Base-by-base conservation (phyloP, 1,140 invertebrate genomes). In the Trachymyrmex cornetzi region DNA sequence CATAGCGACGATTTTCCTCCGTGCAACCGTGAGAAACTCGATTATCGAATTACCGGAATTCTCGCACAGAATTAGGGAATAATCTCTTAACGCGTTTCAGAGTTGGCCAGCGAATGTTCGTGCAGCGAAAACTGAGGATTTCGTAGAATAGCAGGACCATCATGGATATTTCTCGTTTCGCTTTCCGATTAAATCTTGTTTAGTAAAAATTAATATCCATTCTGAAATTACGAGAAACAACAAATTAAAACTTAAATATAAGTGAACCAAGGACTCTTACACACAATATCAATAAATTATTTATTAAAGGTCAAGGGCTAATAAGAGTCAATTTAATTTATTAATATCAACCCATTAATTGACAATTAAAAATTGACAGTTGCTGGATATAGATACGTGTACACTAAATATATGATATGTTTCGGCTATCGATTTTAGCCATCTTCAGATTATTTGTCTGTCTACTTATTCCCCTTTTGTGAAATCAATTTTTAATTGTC, bases 41-140 rank as follows among this genome's bases (percentile, higher is more conserved):
- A 85, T 89, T 77, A 71, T 59, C 34, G 75, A 85, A 88, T 80
- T 77, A 79, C 38, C 87, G 27, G 59, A 63, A 85, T 87, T 59
- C 59, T 53, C 61, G 67, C 27, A 50, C 34, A 50, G 66, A 67
- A 14, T 72, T 77, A 59, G 66, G 72, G 59, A 66, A 87, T 77
- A 77, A 89, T 89, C 79, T 63, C 34, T 77, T 82, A 81, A 77
- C 57, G 72, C 72, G 53, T 59, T 71, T 80, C 24, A 22, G 55
- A 86, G 24, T 12, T 38, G 24, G 53, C 57, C 50, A 30, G 53
- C 34, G 44, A 59, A 80, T 67, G 48, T 79, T 81, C 66, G 77
- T n/a, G n/a, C 30, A 27, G n/a, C n/a, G 48, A 82, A 59, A 81
- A 72, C 34, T 1, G 27, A 11, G 16, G n/a, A n/a, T 44, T 75